A percentile compares a stretch with the other conserved stretches of the same genome.
These are phyloP conservation scores for Pachypsylla venusta DNA, from an alignment of 1,140 invertebrate genomes.

Conservation along the genomic window DNA sequence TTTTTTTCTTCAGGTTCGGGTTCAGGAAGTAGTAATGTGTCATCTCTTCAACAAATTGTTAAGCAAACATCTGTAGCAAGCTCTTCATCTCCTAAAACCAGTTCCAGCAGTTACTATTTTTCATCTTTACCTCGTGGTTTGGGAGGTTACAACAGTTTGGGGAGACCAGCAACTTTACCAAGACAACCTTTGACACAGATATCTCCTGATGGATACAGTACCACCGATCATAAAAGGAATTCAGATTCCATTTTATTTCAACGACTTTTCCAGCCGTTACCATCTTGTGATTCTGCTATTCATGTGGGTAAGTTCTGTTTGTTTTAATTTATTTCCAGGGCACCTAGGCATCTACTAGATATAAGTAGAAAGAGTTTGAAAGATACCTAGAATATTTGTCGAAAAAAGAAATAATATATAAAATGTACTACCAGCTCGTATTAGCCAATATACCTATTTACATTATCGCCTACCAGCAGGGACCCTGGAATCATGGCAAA, in stretches of 20 bases:
- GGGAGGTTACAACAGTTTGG: conserved; percentile 31
- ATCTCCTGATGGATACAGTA: conserved; percentile 24
- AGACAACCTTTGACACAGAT: conserved; percentile 32
- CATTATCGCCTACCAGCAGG: too few relatives aligned
- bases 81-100: conserved; percentile 26
- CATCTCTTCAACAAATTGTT: neutral
- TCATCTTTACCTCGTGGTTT: conserved; percentile 34
- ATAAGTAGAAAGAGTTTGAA: too few relatives aligned
- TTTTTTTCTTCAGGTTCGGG: conserved; percentile 28
- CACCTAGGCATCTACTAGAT: too few relatives aligned
- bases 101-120: conserved; percentile 26
- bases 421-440: too few relatives aligned
- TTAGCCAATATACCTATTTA: too few relatives aligned
- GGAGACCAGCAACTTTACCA: conserved; percentile 33
- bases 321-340: too few relatives aligned
- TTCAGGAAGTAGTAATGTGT: conserved; percentile 32
- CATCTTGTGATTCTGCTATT: conserved; percentile 33
- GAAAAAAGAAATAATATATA: too few relatives aligned
- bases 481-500: too few relatives aligned
- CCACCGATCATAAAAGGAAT: conserved; percentile 34
- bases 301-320: conserved; percentile 27
- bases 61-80: conserved; percentile 1
- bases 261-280: conserved; percentile 34
- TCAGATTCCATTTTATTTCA: conserved; percentile 38
- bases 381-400: too few relatives aligned